A percentile compares a stretch with the other conserved stretches of the same genome.
phyloP scores from a whole-genome alignment of 2,888 invertebrate genomes.

The Hydroisotoma schaefferi region DNA sequence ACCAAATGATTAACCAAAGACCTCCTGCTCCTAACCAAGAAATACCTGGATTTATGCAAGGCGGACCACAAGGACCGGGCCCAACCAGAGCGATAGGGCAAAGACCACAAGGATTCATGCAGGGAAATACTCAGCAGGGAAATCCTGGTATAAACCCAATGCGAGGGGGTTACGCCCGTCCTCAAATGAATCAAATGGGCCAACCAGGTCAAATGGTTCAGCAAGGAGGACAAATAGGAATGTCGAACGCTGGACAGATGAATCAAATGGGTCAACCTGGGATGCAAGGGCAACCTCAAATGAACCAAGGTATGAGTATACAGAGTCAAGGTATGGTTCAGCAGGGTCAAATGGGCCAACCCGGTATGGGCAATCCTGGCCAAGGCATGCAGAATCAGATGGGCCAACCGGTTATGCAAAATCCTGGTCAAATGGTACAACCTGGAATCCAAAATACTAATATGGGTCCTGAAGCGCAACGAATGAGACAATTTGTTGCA shows the following conservation, averaged over 20 bases:
- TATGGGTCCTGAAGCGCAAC: slow-evolving; percentile 39
- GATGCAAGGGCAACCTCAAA: slow-evolving; percentile 13
- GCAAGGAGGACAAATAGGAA: slow-evolving; percentile 11
- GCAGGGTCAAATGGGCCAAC: slow-evolving; percentile 34
- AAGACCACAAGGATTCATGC: slow-evolving; percentile 37
- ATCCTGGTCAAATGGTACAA: slow-evolving; percentile 35
- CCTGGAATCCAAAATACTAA: slow-evolving; percentile 43
- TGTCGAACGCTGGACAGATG: slow-evolving; percentile 8
- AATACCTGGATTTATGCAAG: slow-evolving; percentile 33
- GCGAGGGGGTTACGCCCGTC: slow-evolving; percentile 31
- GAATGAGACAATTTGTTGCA: slow-evolving; percentile 44
- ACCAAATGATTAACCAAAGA: slow-evolving; percentile 57
- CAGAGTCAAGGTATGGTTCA: slow-evolving; percentile 20
- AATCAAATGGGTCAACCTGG: slow-evolving; percentile 15
- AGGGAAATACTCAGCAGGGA: slow-evolving; percentile 35
- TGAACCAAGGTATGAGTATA: slow-evolving; percentile 16
- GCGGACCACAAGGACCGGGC: slow-evolving; percentile 25
- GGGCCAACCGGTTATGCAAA: slow-evolving; percentile 28
- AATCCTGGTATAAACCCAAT: slow-evolving; percentile 31
- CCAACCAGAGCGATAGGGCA: slow-evolving; percentile 37
- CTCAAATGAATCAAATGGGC: slow-evolving; percentile 39
- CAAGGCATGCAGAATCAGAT: slow-evolving; percentile 20
- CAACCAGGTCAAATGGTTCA: slow-evolving; percentile 17
- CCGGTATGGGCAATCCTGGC: slow-evolving; percentile 30
- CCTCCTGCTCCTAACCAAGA: slow-evolving; percentile 43